These are phyloP conservation scores for Heliconius congener DNA, from an alignment of 1,140 invertebrate genomes.

Conservation along the genomic window DNA sequence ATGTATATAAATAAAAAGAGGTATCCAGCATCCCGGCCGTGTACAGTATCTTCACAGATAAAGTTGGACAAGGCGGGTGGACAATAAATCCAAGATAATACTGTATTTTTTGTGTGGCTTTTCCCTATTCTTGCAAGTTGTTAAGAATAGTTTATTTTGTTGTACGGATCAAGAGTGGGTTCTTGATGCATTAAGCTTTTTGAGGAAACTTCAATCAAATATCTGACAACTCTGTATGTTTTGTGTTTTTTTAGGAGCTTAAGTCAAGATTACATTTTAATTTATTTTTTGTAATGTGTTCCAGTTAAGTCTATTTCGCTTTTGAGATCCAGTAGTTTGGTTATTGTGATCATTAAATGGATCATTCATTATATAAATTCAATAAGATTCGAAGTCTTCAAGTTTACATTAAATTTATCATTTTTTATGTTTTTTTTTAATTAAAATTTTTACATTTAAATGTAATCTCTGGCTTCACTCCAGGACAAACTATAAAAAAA, in stretches of 20 bases:
- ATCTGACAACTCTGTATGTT: constrained; percentile 2
- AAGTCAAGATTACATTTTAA: neutral
- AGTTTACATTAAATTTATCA: neutral
- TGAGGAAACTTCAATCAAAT: constrained; percentile 13
- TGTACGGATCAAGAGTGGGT: constrained; percentile 9
- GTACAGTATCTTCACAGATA: constrained; percentile 6
- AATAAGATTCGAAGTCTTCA: too few species aligned
- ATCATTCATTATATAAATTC: too few species aligned
- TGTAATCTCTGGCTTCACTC: neutral
- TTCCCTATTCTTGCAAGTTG: constrained; percentile 4
- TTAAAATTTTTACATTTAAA: neutral
- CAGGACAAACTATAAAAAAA: neutral
- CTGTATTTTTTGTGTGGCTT: constrained; percentile 3
- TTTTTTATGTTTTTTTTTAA: neutral
- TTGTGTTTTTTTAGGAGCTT: neutral
- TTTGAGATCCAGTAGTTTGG: too few species aligned
- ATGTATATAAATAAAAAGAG: constrained; percentile 1
- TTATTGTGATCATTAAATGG: too few species aligned
- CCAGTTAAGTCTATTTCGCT: neutral
- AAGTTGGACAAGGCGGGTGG: constrained; percentile 4
- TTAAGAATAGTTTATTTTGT: constrained; percentile 11
- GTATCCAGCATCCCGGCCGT: neutral
- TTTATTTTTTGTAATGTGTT: neutral
- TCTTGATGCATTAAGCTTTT: neutral
- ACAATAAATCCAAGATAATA: constrained; percentile 12